phyloP scores from a whole-genome alignment of 2,888 invertebrate genomes.

The Parnassius apollo region DNA sequence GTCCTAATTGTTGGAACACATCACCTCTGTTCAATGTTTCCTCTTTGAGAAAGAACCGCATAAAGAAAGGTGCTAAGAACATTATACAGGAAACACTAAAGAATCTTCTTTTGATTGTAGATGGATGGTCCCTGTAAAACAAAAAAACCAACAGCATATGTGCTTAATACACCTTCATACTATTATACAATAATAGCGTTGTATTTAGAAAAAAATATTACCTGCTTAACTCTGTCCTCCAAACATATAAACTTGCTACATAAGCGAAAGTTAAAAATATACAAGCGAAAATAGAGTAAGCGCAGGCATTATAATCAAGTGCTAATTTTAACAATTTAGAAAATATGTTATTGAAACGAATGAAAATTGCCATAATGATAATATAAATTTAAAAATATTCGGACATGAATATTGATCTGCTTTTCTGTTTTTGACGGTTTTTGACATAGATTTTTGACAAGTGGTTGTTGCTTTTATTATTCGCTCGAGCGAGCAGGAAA shows the following conservation, averaged over 20 bases:
- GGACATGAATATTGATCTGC: no score
- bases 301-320: conserved; percentile 59
- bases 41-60: conserved; percentile 86
- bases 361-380: no score
- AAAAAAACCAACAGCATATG: no score
- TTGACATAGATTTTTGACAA: no score
- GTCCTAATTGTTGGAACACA: conserved; percentile 87
- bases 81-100: conserved; percentile 92
- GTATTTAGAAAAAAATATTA: conserved; percentile 46
- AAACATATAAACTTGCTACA: conserved; percentile 93
- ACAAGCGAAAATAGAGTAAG: conserved; percentile 86
- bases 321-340: conserved; percentile 40
- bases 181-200: no score
- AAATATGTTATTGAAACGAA: not conserved
- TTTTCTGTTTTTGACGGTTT: no score
- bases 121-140: conserved; percentile 90
- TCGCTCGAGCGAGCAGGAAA: no score
- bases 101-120: conserved; percentile 92
- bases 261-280: conserved; percentile 88
- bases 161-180: no score
- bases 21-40: conserved; percentile 82
- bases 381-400: no score
- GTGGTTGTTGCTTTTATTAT: no score
- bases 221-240: conserved; percentile 89
- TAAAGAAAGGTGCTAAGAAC: conserved; percentile 88